Percentiles rank a stretch among this genome's conserved stretches.
Conservation (phyloP, 2,888 invertebrate species). For the Drosophila falleni region DNA sequence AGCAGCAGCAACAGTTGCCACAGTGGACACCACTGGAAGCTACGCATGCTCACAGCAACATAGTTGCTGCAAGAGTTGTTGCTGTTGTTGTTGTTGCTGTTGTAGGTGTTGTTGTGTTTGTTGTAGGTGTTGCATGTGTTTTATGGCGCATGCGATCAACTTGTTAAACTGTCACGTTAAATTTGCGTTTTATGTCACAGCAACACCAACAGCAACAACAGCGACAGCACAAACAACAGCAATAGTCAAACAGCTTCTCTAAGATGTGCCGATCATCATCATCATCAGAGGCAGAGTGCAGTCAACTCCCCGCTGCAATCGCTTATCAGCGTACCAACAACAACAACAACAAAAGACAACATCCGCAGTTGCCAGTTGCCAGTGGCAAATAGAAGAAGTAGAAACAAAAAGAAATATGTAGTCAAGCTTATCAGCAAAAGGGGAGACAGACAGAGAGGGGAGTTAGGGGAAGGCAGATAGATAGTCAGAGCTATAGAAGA, state of each 20-base stretch:
- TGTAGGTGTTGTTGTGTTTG: conserved; percentile 44
- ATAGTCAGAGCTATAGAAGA: conserved; percentile 4
- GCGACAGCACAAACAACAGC: conserved; percentile 8
- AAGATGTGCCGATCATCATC: conserved; percentile 63
- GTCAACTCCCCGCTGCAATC: conserved; percentile 60
- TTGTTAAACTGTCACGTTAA: conserved; percentile 80
- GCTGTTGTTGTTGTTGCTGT: conserved; percentile 32
- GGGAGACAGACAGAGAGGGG: background rate
- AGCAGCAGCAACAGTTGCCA: conserved; percentile 36
- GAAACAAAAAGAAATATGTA: conserved; percentile 11
- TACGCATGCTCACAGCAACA: conserved; percentile 70
- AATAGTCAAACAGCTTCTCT: conserved; percentile 39
- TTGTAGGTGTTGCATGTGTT: conserved; percentile 81
- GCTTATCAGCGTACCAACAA: conserved; percentile 66
- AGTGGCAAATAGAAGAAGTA: conserved; percentile 42
- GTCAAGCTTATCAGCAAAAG: conserved; percentile 18
- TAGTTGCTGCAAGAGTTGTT: conserved; percentile 26
- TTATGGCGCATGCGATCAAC: conserved; percentile 80
- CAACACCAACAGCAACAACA: conserved; percentile 29
- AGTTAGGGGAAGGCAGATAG: conserved; percentile 14
- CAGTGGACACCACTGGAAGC: conserved; percentile 61
- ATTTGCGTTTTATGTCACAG: conserved; percentile 78
- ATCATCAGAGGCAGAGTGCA: conserved; percentile 61
- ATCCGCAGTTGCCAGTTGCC: conserved; percentile 60
- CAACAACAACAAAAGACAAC: conserved; percentile 61